Percentiles rank a stretch among this genome's conserved stretches.
These are phyloP conservation scores for Manis javanica DNA, from an alignment of 2,797 vertebrate genomes.

Conservation along the genomic window DNA sequence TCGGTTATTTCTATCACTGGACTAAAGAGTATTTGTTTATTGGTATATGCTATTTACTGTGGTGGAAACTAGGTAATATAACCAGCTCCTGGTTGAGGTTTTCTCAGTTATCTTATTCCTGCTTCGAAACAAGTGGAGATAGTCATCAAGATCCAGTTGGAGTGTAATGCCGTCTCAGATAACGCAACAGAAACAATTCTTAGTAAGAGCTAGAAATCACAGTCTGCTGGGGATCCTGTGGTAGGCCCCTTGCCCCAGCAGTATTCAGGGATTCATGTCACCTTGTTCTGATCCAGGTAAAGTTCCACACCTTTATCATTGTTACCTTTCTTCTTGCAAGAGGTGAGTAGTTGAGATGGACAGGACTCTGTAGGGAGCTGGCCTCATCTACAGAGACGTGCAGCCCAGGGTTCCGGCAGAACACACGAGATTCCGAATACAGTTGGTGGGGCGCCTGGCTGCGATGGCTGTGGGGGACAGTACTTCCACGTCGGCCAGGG, in stretches of 20 bases:
- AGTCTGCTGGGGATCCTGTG: neutral
- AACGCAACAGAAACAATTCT: neutral
- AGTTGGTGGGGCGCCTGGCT: neutral
- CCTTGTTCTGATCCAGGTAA: neutral
- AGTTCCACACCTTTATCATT: neutral
- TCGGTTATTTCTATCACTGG: neutral
- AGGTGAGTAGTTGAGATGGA: neutral
- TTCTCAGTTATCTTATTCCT: constrained; percentile 43
- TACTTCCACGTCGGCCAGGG: neutral
- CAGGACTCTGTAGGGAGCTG: neutral
- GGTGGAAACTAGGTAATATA: neutral
- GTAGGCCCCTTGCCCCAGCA: neutral
- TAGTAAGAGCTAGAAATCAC: neutral
- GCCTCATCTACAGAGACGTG: neutral
- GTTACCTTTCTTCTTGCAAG: neutral
- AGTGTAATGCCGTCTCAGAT: neutral
- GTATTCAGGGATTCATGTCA: neutral
- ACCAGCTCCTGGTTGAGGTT: neutral
- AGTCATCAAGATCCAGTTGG: neutral
- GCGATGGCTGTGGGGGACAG: neutral
- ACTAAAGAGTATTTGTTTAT: neutral
- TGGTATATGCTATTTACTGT: neutral
- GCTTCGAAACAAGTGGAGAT: constrained; percentile 39
- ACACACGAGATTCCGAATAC: neutral
- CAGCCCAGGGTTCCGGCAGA: neutral